A percentile compares a stretch with the other conserved stretches of the same genome.
phyloP scores from a whole-genome alignment of 2,113 vertebrate genomes.

The Pseudolaguvia tuberculata region DNA sequence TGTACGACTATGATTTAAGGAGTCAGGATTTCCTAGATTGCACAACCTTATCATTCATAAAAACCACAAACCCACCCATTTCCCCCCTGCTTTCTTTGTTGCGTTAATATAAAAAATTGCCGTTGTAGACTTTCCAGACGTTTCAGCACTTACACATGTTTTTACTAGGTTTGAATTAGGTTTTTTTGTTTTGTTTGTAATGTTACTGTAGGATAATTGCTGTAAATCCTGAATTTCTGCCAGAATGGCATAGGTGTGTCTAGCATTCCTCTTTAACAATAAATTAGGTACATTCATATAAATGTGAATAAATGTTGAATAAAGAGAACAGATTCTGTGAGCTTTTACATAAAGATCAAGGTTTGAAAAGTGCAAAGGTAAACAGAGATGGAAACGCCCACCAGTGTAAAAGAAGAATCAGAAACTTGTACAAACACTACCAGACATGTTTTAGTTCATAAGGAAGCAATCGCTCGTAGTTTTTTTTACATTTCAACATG shows the following conservation, averaged over 20 bases:
- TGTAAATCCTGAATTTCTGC: constrained; percentile 28
- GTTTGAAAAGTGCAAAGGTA: constrained; percentile 4
- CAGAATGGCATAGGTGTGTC: constrained; percentile 33
- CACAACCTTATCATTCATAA: constrained; percentile 3
- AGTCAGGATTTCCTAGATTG: not conserved
- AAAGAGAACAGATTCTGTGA: not conserved
- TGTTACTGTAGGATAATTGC: constrained; percentile 17
- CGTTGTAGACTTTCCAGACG: not conserved
- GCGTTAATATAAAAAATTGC: not conserved
- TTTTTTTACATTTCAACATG: not conserved
- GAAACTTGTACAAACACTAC: constrained; percentile 15
- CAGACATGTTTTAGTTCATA: constrained; percentile 4
- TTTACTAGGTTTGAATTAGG: not conserved
- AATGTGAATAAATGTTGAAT: constrained; percentile 19
- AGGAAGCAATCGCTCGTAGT: not conserved
- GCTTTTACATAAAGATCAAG: not conserved
- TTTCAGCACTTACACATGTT: constrained; percentile 1
- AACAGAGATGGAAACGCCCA: constrained; percentile 12
- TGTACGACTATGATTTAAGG: not conserved
- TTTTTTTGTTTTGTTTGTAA: constrained; percentile 8
- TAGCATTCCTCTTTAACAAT: constrained; percentile 33
- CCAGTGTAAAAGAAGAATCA: not conserved
- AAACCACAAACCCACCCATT: not conserved
- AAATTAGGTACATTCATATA: constrained; percentile 17
- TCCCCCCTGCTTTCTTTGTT: not conserved